These are phyloP conservation scores for Drosophila eohydei DNA, from an alignment of 2,888 invertebrate species.

Conservation along the genomic window DNA sequence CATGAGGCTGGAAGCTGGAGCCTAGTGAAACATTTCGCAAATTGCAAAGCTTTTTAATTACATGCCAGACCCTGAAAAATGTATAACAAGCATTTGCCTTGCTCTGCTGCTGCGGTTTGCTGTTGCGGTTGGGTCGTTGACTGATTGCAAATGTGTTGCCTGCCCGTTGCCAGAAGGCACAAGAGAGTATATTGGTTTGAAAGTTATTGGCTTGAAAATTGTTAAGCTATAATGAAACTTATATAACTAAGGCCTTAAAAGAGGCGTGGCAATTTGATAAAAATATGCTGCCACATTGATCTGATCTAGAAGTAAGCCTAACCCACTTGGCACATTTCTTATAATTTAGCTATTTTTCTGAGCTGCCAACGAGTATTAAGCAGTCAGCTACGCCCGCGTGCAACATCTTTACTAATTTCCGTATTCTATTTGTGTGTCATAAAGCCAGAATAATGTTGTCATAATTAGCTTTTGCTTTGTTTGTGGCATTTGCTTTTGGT, in stretches of 20 bases:
- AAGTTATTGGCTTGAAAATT: not conserved
- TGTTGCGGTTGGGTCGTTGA: slow-evolving; percentile 27
- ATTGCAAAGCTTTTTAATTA: slow-evolving; percentile 51
- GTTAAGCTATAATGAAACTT: too few species aligned
- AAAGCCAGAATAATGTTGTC: not conserved
- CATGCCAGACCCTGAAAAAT: slow-evolving; percentile 13
- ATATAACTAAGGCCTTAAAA: too few species aligned
- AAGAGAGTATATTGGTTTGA: not conserved
- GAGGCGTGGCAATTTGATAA: too few species aligned
- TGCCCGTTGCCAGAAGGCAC: accelerated
- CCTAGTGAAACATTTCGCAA: slow-evolving; percentile 2
- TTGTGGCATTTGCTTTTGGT: not conserved
- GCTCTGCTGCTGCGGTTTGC: slow-evolving; percentile 6
- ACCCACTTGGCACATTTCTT: too few species aligned
- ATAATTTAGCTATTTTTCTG: not conserved
- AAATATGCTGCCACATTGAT: too few species aligned
- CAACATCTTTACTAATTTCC: not conserved
- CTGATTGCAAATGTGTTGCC: slow-evolving; percentile 16
- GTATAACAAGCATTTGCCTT: slow-evolving; percentile 19
- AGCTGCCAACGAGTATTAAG: not conserved
- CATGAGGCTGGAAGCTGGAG: not conserved
- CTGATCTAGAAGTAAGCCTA: too few species aligned
- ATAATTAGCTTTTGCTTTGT: not conserved
- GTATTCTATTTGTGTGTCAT: not conserved
- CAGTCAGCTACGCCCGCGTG: not conserved